Conservation (phyloP, 2,797 vertebrate species). For the Acomys russatus region DNA sequence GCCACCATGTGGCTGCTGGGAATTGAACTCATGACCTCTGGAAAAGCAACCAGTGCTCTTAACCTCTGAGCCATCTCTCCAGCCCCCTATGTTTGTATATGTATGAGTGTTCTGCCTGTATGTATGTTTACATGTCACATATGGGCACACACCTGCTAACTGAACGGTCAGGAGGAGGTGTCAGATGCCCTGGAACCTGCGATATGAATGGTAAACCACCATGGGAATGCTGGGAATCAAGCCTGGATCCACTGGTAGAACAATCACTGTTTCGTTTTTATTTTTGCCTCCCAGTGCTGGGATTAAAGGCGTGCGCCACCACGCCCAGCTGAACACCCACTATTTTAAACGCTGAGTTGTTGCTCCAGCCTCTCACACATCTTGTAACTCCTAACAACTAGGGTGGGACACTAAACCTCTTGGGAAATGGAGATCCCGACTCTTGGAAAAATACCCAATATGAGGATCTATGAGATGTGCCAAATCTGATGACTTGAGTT, state of each 20-base stretch:
- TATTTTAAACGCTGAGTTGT: background rate
- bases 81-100: no score
- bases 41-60: no score
- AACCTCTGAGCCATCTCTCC: no score
- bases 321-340: background rate
- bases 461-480: background rate
- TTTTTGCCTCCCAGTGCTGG: no score
- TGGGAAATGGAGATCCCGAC: background rate
- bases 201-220: background rate
- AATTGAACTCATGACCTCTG: no score
- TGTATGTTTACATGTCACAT: background rate
- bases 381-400: background rate
- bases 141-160: background rate
- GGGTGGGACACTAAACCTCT: background rate
- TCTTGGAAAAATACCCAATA: background rate
- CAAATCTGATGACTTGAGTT: background rate
- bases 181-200: background rate
- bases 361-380: background rate
- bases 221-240: background rate
- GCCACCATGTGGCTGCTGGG: no score
- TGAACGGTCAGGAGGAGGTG: background rate
- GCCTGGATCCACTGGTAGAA: background rate
- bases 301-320: background rate
- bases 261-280: no score
- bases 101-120: background rate